phyloP scores from a whole-genome alignment of 53 echinoderm and acorn worm species.

The Luidia sarsii region DNA sequence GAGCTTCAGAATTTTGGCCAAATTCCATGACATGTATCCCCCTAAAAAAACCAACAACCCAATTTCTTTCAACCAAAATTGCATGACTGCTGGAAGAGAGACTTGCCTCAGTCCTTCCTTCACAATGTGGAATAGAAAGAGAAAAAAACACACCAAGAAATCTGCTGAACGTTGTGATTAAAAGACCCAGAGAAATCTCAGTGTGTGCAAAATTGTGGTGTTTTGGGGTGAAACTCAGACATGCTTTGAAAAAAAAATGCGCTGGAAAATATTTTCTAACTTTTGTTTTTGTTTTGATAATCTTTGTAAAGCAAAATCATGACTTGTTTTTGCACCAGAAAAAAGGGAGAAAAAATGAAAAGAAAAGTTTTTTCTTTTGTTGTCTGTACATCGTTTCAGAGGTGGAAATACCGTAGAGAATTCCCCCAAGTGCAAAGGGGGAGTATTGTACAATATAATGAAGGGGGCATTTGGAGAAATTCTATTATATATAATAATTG shows the following conservation, averaged over 20 bases:
- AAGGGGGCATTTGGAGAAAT: conserved; percentile 19
- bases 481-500: conserved; percentile 39
- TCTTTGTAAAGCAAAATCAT: conserved; percentile 20
- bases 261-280: conserved; percentile 16
- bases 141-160: not conserved
- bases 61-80: too few species aligned
- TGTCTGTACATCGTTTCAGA: conserved; percentile 15
- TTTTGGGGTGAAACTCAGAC: conserved; percentile 38
- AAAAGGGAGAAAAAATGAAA: too few species aligned
- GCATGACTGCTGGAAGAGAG: too few species aligned
- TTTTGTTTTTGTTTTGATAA: not conserved
- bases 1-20: not conserved
- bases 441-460: not conserved
- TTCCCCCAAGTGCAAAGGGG: conserved; percentile 40
- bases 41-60: too few species aligned
- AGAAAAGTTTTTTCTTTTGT: not conserved
- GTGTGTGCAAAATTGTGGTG: conserved; percentile 37
- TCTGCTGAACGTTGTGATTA: too few species aligned
- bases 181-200: too few species aligned
- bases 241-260: conserved; percentile 21
- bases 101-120: not conserved
- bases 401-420: conserved; percentile 13
- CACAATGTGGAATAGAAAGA: too few species aligned
- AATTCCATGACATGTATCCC: not conserved
- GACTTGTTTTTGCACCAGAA: conserved; percentile 6